Evolutionary conservation across 2,797 vertebrate species (phyloP).

Genomic region (Adrianichthys oophorus): DNA sequence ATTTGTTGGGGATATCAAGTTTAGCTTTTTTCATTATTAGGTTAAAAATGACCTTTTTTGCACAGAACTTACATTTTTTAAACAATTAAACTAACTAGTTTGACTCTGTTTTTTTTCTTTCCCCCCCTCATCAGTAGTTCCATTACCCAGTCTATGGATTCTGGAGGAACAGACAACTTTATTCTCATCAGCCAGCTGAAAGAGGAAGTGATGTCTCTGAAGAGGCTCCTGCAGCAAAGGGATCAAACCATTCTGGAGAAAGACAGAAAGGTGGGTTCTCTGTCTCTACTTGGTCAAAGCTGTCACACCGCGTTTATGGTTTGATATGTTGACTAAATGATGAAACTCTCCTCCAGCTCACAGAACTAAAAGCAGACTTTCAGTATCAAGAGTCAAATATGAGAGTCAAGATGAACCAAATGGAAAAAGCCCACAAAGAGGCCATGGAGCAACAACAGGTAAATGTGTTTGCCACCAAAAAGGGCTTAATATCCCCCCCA

Average conservation of each 20-base stretch:
- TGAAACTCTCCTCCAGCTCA: slow-evolving; percentile 77
- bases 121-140: slow-evolving; percentile 85
- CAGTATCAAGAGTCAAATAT: slow-evolving; percentile 98
- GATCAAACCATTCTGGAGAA: slow-evolving; percentile 98
- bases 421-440: slow-evolving; percentile 98
- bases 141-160: slow-evolving; percentile 98
- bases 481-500: no score
- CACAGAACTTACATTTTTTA: no score
- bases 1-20: neutral
- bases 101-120: neutral
- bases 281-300: neutral
- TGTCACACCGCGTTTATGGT: neutral
- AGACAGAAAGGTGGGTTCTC: slow-evolving; percentile 88
- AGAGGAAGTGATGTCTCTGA: slow-evolving; percentile 98
- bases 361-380: slow-evolving; percentile 97
- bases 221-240: slow-evolving; percentile 95
- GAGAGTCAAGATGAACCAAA: slow-evolving; percentile 99
- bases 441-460: slow-evolving; percentile 96
- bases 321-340: slow-evolving; percentile 3
- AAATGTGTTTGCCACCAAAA: slow-evolving; percentile 1
- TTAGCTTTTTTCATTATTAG: no score
- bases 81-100: no score
- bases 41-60: no score
- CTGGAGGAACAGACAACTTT: slow-evolving; percentile 98
- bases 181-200: slow-evolving; percentile 99